Evolutionary conservation across 2,113 vertebrate genomes (phyloP).

Genomic region (Pipra filicauda): DNA sequence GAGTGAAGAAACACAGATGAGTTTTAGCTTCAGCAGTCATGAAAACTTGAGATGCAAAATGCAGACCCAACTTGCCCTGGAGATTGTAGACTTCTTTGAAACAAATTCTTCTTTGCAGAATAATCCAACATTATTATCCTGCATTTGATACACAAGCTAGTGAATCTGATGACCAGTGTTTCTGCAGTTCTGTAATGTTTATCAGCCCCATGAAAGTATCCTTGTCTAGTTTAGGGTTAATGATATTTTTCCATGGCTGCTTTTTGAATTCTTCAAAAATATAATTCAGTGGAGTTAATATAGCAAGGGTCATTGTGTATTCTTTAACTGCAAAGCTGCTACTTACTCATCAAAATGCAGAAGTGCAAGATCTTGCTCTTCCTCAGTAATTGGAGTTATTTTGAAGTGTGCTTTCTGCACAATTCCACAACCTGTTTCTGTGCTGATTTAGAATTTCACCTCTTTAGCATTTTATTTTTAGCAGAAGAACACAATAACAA

Average conservation of each 20-base stretch:
- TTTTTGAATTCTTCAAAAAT: not conserved
- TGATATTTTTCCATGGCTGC: not conserved
- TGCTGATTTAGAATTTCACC: not conserved
- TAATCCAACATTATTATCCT: not conserved
- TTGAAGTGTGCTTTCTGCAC: not conserved
- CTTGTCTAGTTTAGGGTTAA: not conserved
- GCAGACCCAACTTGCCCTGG: not conserved
- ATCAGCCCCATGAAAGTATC: not conserved
- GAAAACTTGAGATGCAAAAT: not conserved
- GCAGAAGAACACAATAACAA: not conserved
- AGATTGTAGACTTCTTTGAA: not conserved
- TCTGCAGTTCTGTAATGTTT: not conserved
- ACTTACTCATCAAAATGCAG: not conserved
- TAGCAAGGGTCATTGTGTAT: not conserved
- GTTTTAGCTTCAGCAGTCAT: not conserved
- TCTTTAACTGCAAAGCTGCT: not conserved
- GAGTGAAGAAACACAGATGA: not conserved
- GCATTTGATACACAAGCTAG: fast-evolving
- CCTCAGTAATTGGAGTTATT: not conserved
- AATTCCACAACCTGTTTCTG: not conserved
- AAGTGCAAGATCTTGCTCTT: not conserved
- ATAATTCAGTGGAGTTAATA: not conserved
- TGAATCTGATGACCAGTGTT: not conserved
- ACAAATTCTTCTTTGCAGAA: not conserved
- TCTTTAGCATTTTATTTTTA: not conserved